Evolutionary conservation across 2,888 invertebrate species (phyloP).

Genomic region (Oegoconia quadripuncta): DNA sequence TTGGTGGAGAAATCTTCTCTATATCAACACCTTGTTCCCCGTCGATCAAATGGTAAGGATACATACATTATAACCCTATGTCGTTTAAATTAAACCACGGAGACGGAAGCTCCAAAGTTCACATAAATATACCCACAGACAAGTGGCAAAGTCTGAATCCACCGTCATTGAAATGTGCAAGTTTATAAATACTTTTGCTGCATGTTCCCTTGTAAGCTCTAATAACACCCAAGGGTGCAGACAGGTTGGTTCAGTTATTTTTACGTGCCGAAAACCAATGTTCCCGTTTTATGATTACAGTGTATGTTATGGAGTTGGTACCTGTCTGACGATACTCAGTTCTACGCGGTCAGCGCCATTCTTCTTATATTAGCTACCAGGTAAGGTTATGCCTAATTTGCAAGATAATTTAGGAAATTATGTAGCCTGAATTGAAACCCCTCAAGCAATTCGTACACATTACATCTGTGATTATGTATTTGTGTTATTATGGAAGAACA

Average conservation of each 20-base stretch:
- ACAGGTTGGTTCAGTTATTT: too few species aligned
- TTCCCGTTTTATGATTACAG: conserved; percentile 77
- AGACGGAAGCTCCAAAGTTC: not conserved
- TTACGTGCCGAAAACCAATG: too few species aligned
- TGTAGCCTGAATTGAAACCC: too few species aligned
- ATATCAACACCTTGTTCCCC: conserved; percentile 91
- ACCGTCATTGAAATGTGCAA: too few species aligned
- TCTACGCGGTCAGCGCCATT: conserved; percentile 89
- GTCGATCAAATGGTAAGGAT: conserved; percentile 88
- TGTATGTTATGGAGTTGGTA: conserved; percentile 97
- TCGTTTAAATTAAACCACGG: not conserved
- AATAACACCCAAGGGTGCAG: too few species aligned
- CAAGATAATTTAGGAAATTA: not conserved
- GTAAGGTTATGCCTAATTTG: conserved; percentile 30
- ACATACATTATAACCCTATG: not conserved
- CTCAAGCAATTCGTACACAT: not conserved
- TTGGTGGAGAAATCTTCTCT: conserved; percentile 93
- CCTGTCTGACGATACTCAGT: conserved; percentile 91
- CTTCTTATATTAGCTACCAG: conserved; percentile 88
- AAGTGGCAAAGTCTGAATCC: not conserved
- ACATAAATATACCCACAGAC: not conserved
- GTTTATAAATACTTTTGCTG: too few species aligned
- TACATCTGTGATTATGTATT: not conserved
- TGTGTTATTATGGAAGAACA: too few species aligned
- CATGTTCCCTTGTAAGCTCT: too few species aligned